phyloP scores from a whole-genome alignment of 2,797 vertebrate genomes.

The Loriculus beryllinus region DNA sequence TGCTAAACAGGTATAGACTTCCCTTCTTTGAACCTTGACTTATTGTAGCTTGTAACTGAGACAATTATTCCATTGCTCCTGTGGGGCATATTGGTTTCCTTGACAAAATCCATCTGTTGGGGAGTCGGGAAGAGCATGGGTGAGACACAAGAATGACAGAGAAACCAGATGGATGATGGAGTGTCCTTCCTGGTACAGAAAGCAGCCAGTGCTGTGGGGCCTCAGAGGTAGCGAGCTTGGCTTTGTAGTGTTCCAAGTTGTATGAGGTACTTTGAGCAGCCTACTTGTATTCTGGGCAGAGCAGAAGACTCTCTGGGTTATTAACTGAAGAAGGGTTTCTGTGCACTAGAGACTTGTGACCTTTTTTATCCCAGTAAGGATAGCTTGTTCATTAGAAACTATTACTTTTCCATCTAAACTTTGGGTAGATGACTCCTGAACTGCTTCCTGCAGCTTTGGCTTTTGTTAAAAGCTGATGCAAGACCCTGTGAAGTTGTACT shows the following conservation, averaged over 20 bases:
- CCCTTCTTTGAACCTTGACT: neutral
- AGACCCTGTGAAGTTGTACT: neutral
- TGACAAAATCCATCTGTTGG: neutral
- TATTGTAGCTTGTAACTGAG: neutral
- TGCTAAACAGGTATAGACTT: constrained; percentile 87
- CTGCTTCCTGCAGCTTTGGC: neutral
- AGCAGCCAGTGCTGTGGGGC: neutral
- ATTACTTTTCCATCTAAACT: neutral
- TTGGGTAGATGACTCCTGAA: neutral
- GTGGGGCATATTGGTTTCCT: neutral
- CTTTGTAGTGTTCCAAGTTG: neutral
- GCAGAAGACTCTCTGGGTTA: neutral
- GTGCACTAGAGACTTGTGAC: neutral
- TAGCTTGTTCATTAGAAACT: neutral
- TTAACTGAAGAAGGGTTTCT: neutral
- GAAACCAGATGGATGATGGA: neutral
- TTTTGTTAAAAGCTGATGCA: neutral
- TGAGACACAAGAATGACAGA: neutral
- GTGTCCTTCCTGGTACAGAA: neutral
- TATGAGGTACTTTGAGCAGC: neutral
- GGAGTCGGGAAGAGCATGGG: accelerated
- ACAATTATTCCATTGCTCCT: neutral
- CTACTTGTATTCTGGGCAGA: accelerated
- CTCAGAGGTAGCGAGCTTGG: neutral
- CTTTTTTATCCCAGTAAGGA: neutral